phyloP scores from a whole-genome alignment of 2,888 invertebrate genomes.

The Acrobasis repandana region DNA sequence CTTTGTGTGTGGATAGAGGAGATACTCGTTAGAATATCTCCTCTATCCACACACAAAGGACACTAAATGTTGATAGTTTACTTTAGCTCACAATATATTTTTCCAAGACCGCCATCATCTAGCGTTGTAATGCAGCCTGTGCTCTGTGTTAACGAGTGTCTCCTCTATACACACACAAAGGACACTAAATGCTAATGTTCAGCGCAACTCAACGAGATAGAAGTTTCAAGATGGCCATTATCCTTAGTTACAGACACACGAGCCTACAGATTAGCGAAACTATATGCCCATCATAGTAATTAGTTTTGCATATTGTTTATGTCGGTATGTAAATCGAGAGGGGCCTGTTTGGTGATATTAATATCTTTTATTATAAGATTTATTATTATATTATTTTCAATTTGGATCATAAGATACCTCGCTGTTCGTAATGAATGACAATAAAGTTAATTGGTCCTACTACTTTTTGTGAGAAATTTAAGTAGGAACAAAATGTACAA shows the following conservation, averaged over 20 bases:
- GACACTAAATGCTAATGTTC: slow-evolving; percentile 2
- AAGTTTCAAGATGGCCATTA: slow-evolving; percentile 10
- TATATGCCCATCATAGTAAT: not conserved
- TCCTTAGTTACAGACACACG: slow-evolving; percentile 3
- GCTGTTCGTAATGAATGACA: no score
- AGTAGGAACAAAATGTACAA: no score
- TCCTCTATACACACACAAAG: not conserved
- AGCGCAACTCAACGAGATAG: not conserved
- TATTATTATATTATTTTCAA: no score
- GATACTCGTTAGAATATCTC: no score
- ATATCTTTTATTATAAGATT: no score
- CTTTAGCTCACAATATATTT: no score
- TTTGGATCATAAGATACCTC: no score
- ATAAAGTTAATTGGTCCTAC: no score
- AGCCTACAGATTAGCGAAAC: slow-evolving; percentile 1
- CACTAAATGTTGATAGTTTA: not conserved
- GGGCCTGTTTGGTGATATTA: no score
- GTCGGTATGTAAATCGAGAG: not conserved
- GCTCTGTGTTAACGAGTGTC: no score
- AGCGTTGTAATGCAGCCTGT: no score
- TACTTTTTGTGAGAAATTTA: no score
- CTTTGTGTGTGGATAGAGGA: not conserved
- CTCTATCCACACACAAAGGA: not conserved
- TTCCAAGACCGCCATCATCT: not conserved
- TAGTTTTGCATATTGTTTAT: slow-evolving; percentile 12